phyloP scores from a whole-genome alignment of 2,113 vertebrate species.

The Atrichornis clamosus region DNA sequence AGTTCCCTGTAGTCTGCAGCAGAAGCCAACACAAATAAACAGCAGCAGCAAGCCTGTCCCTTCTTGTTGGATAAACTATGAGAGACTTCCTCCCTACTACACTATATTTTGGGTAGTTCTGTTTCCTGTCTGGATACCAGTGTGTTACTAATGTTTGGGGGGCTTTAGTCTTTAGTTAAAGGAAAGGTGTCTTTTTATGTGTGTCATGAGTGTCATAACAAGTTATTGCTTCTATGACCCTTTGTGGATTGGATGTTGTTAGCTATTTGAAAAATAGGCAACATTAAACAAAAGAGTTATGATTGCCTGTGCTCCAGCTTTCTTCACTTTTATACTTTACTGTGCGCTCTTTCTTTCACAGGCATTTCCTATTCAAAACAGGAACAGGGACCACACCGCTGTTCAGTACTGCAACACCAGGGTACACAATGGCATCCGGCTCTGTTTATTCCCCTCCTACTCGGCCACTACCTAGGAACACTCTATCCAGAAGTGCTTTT shows the following conservation, averaged over 20 bases:
- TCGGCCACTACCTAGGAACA: constrained; percentile 92
- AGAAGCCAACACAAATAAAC: constrained; percentile 45
- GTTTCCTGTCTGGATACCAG: background rate
- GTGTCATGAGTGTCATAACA: background rate
- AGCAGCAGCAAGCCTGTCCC: constrained; percentile 1
- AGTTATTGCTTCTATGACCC: background rate
- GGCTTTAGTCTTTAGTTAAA: background rate
- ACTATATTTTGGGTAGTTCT: background rate
- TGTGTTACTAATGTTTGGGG: background rate
- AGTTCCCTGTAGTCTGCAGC: constrained; percentile 16
- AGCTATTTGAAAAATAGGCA: background rate
- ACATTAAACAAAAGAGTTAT: background rate
- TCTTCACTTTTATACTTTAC: constrained; percentile 6
- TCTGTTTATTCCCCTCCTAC: constrained; percentile 97
- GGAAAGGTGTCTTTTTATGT: background rate
- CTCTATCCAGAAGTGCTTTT: constrained; percentile 94
- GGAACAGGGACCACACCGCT: constrained; percentile 95
- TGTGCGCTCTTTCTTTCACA: constrained; percentile 63
- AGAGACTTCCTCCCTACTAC: background rate
- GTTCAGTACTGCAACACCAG: constrained; percentile 94
- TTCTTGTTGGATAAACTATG: background rate
- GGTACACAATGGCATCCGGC: constrained; percentile 98
- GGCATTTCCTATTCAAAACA: constrained; percentile 99
- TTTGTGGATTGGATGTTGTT: background rate
- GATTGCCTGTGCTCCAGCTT: background rate